Evolutionary conservation across 2,888 invertebrate genomes (phyloP).

Genomic region (Drosophila borborema): DNA sequence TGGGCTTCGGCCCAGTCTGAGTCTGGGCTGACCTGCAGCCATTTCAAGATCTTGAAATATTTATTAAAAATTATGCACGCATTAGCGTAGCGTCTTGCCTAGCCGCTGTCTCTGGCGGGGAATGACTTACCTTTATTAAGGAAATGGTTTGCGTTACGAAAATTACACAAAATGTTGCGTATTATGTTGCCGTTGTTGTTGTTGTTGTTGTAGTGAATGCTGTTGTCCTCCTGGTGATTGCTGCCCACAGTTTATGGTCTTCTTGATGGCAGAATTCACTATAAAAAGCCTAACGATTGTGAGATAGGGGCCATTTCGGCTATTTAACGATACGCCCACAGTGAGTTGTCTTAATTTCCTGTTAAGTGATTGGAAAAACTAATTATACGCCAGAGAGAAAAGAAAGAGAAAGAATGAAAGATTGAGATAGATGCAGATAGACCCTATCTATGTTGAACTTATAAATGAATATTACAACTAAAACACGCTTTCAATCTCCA

Average conservation of each 20-base stretch:
- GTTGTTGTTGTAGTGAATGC: slow-evolving; percentile 39
- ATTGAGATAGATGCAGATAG: background rate
- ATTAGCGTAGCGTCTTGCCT: slow-evolving; percentile 59
- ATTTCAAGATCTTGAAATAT: slow-evolving; percentile 74
- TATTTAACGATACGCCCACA: slow-evolving; percentile 61
- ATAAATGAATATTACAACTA: slow-evolving; percentile 39
- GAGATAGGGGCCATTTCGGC: slow-evolving; percentile 31
- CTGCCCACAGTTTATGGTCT: slow-evolving; percentile 61
- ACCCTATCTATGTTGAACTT: slow-evolving; percentile 13
- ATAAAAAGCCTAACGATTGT: slow-evolving; percentile 55
- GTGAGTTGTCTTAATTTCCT: slow-evolving; percentile 65
- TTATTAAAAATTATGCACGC: slow-evolving; percentile 81
- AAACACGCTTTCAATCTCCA: slow-evolving; percentile 39
- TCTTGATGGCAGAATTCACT: slow-evolving; percentile 64
- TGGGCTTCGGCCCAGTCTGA: background rate
- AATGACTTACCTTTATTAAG: slow-evolving; percentile 65
- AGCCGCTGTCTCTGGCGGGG: slow-evolving; percentile 17
- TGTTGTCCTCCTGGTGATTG: slow-evolving; percentile 16
- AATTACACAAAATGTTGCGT: slow-evolving; percentile 73
- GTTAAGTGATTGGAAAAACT: slow-evolving; percentile 63
- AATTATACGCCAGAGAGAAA: slow-evolving; percentile 48
- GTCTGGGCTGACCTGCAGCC: slow-evolving; percentile 42
- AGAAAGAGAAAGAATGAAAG: background rate
- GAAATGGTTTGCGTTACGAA: slow-evolving; percentile 72
- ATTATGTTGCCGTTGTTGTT: slow-evolving; percentile 47